Evolutionary conservation across 64 coral and sea anemone species (phyloP).

Genomic region (Montipora foliosa): DNA sequence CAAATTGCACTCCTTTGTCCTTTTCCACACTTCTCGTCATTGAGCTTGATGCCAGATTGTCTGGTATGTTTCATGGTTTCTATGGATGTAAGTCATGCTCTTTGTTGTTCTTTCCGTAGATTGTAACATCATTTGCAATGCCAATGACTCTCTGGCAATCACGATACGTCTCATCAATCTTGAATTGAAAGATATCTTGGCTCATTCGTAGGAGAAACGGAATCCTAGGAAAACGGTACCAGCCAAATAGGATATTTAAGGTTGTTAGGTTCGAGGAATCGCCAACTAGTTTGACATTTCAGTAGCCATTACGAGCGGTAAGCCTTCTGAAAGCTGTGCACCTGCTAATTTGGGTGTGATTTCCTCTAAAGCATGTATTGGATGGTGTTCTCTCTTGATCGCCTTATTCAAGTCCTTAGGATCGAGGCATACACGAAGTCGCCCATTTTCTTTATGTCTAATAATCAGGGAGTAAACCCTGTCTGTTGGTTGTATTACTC

Average conservation of each 20-base stretch:
- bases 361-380: background rate
- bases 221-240: constrained; percentile 63
- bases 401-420: constrained; percentile 21
- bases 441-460: constrained; percentile 20
- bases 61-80: constrained; percentile 47
- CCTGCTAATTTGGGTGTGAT: no score
- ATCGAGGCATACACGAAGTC: constrained; percentile 36
- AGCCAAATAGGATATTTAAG: background rate
- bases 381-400: constrained; percentile 17
- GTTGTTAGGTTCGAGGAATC: constrained; percentile 1
- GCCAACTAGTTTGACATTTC: constrained; percentile 4
- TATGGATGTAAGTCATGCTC: constrained; percentile 56
- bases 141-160: constrained; percentile 46
- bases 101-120: constrained; percentile 56
- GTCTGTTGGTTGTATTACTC: constrained; percentile 22
- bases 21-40: constrained; percentile 59
- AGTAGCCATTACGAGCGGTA: constrained; percentile 54
- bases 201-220: constrained; percentile 59
- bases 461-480: constrained; percentile 23
- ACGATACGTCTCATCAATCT: constrained; percentile 46
- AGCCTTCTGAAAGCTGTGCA: background rate
- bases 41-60: constrained; percentile 43
- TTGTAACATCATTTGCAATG: background rate
- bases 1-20: constrained; percentile 62
- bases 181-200: constrained; percentile 66